Evolutionary conservation across 2,797 vertebrate species (phyloP).

Genomic region (Limosa lapponica): DNA sequence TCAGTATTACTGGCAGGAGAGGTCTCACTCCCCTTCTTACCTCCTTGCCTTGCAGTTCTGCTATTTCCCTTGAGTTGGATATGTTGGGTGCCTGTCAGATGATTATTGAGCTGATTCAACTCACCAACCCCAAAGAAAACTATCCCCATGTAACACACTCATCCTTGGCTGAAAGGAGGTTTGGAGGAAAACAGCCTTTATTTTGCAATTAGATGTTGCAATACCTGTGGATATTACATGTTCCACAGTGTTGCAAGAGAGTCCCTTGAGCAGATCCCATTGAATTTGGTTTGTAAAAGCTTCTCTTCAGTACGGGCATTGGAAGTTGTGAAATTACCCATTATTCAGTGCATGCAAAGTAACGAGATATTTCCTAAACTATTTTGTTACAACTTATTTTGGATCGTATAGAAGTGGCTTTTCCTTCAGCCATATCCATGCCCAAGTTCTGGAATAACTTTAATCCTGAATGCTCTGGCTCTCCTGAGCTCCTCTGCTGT

Average conservation of each 20-base stretch:
- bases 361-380: slow-evolving; percentile 1
- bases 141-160: neutral
- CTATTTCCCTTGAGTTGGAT: neutral
- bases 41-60: neutral
- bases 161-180: neutral
- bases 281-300: slow-evolving; percentile 55
- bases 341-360: slow-evolving; percentile 9
- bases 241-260: slow-evolving; percentile 46
- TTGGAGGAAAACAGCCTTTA: slow-evolving; percentile 31
- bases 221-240: slow-evolving; percentile 61
- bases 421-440: neutral
- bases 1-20: neutral
- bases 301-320: neutral
- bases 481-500: neutral
- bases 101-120: neutral
- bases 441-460: neutral
- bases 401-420: neutral
- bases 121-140: neutral
- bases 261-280: slow-evolving; percentile 59
- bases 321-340: slow-evolving; percentile 51
- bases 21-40: neutral
- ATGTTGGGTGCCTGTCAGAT: neutral
- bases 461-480: neutral
- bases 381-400: neutral
- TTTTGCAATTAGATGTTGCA: slow-evolving; percentile 69